Percentiles rank a stretch among this genome's conserved stretches.
Conservation (phyloP, 1,140 invertebrate species). For the Atta texana region DNA sequence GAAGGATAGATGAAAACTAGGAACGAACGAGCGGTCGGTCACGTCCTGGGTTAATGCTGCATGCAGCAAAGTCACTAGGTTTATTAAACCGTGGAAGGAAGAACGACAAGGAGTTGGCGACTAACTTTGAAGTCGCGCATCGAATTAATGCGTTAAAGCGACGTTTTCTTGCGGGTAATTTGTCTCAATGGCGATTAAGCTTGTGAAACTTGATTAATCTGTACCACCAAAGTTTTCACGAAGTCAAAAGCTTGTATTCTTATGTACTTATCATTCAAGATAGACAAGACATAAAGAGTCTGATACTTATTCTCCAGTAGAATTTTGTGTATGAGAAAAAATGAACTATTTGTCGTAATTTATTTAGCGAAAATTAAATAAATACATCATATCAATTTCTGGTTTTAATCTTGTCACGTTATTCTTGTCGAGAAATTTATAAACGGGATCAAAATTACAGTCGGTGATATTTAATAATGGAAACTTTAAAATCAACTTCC, state of each 20-base stretch:
- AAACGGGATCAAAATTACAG: neutral
- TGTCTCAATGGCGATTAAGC: conserved; percentile 33
- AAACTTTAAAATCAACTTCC: neutral
- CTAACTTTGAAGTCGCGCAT: conserved; percentile 69
- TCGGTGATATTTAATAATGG: conserved; percentile 13
- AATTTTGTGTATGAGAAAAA: neutral
- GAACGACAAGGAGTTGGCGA: conserved; percentile 72
- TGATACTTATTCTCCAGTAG: neutral
- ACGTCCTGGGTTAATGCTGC: conserved; percentile 79
- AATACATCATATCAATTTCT: neutral
- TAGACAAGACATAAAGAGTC: neutral
- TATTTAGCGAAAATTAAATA: neutral
- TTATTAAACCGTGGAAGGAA: conserved; percentile 76
- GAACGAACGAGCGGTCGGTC: conserved; percentile 74
- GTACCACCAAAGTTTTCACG: neutral
- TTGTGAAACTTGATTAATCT: conserved; percentile 50
- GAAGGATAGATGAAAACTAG: conserved; percentile 64
- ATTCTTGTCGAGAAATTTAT: neutral
- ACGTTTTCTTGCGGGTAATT: neutral
- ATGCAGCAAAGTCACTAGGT: conserved; percentile 77
- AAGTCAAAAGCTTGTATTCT: neutral
- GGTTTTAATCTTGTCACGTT: neutral
- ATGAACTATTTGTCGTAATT: neutral
- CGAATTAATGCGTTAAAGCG: conserved; percentile 72
- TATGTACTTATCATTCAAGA: conserved; percentile 1